phyloP scores from a whole-genome alignment of 2,113 vertebrate species.

The Pedionomus torquatus region DNA sequence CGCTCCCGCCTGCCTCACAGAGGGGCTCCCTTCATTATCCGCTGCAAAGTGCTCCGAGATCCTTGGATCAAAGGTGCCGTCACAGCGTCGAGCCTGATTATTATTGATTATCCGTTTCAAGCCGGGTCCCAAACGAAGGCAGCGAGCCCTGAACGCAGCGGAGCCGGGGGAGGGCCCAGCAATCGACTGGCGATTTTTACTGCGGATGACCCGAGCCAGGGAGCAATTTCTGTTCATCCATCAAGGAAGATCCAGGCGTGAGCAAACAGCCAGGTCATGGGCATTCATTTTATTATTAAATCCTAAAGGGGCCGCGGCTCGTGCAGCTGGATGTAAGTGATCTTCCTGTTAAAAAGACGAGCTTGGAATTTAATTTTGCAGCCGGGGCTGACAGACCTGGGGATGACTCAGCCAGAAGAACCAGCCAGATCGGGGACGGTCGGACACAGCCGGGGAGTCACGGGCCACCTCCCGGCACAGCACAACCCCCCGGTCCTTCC shows the following conservation, averaged over 20 bases:
- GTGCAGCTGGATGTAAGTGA: conserved; percentile 63
- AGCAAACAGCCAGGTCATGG: conserved; percentile 67
- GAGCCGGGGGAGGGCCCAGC: conserved; percentile 41
- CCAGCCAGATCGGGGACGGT: neutral
- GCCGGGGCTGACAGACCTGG: conserved; percentile 45
- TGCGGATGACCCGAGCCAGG: conserved; percentile 57
- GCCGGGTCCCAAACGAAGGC: conserved; percentile 37
- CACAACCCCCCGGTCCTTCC: neutral
- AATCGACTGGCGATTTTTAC: conserved; percentile 65
- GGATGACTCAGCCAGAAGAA: conserved; percentile 62
- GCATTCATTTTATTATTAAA: conserved; percentile 72
- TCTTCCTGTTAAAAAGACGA: conserved; percentile 50
- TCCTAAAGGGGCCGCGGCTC: conserved; percentile 40
- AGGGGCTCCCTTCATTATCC: conserved; percentile 62
- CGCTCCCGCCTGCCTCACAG: conserved; percentile 27
- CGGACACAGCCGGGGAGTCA: neutral
- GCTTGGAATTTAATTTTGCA: conserved; percentile 62
- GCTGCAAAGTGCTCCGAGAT: conserved; percentile 53
- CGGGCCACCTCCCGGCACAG: neutral
- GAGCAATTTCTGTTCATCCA: conserved; percentile 73
- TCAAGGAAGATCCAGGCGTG: conserved; percentile 66
- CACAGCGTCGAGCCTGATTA: conserved; percentile 57
- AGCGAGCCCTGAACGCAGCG: neutral
- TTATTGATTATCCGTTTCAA: conserved; percentile 65
- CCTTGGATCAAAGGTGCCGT: conserved; percentile 62